Base-by-base conservation (phyloP, 2,888 invertebrate genomes). In the Drosophila parthenogenetica region DNA sequence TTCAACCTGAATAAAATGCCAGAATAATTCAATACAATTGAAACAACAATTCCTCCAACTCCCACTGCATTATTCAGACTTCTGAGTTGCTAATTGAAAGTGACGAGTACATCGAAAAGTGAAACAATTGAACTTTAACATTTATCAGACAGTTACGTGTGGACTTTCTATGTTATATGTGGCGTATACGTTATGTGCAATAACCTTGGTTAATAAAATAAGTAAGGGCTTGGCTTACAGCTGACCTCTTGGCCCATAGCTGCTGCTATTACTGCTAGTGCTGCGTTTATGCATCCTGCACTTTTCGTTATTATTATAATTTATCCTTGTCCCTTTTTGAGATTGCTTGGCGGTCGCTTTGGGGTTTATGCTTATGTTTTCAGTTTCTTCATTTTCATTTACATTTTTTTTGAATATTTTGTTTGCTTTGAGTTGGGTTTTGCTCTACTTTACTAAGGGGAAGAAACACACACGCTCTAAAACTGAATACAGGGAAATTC, bases 111-210 rank as follows among this genome's bases (percentile, higher is more conserved):
- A 3, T 17, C 8, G 16, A 42, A 11, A 11, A 35, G 54, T 61
- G 45, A 45, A n/a, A 37, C 57, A 57, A 50, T 73, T 53, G 82
- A 83, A 87, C 87, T 83, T 76, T 83, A 69, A 77, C 87, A 83
- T 83, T 83, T 83, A 75, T 75, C 22, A 46, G 45, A 67, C 39
- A 32, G 35, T n/a, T 25, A 45, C 57, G 25, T 29, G 11, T 50
- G 14, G n/a, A 29, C 14, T 17, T 39, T 22, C 53, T 14, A 39
- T 37, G 48, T 17, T 39, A 29, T 16, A 76, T 54, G 42, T 29
- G 58, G 55, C 73, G 69, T 77, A 69, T 77, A 50, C 51, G 61
- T 67, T 49, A 60, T 70, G 13, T 54, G 67, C 45, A 43, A 32
- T 67, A 77, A 32, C 74, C 78, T 76, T 76, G 73, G 32, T 35